Conservation (phyloP, 2,888 invertebrate genomes). For the Diloba caeruleocephala region DNA sequence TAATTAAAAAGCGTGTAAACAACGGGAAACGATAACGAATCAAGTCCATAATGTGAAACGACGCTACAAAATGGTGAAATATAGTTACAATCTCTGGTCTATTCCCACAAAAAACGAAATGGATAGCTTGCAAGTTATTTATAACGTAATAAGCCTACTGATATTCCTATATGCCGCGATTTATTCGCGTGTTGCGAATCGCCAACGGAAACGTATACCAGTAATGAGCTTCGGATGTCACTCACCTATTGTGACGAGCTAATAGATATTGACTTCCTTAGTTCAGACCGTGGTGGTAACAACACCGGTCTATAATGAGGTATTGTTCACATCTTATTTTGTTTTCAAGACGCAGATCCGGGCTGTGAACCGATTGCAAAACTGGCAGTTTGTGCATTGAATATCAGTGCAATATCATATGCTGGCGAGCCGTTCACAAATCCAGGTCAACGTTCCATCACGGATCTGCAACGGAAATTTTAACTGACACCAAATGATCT, state of each 20-base stretch:
- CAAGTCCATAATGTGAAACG: neutral
- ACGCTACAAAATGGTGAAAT: neutral
- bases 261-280: conserved; percentile 89
- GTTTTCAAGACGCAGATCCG: conserved; percentile 73
- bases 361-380: conserved; percentile 70
- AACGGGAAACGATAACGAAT: too few species aligned
- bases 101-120: conserved; percentile 3
- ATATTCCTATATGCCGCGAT: conserved; percentile 72
- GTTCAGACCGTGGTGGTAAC: conserved; percentile 78
- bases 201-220: conserved; percentile 85
- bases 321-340: conserved; percentile 84
- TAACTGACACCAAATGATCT: conserved; percentile 69
- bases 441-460: conserved; percentile 73
- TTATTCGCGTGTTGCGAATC: conserved; percentile 82
- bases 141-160: conserved; percentile 60
- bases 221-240: conserved; percentile 89
- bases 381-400: conserved; percentile 52
- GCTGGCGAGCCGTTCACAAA: conserved; percentile 54
- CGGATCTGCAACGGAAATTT: conserved; percentile 73
- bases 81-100: neutral
- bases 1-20: too few species aligned
- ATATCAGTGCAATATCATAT: conserved; percentile 48
- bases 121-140: conserved; percentile 19
- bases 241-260: conserved; percentile 88
- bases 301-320: conserved; percentile 80